Percentiles rank a stretch among this genome's conserved stretches.
phyloP scores from a whole-genome alignment of 2,888 invertebrate species.

The Aporophyla lueneburgensis region DNA sequence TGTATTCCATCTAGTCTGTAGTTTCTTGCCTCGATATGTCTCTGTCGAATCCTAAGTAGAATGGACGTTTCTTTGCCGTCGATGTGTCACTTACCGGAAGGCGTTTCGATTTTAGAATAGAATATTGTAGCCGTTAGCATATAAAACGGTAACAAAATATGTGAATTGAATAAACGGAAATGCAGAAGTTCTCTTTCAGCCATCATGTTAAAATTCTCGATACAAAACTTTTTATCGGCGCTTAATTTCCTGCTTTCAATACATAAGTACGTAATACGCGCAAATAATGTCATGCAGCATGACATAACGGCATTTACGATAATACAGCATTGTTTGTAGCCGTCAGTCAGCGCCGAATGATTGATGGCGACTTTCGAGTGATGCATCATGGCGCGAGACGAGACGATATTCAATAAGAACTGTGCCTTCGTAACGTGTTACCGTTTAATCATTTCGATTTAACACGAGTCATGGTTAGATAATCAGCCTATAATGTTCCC shows the following conservation, averaged over 20 bases:
- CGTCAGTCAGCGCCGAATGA: slow-evolving; percentile 64
- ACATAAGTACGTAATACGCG: slow-evolving; percentile 48
- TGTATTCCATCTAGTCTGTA: slow-evolving; percentile 33
- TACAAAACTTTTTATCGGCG: slow-evolving; percentile 40
- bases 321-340: slow-evolving; percentile 69
- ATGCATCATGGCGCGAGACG: slow-evolving; percentile 60
- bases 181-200: slow-evolving; percentile 32
- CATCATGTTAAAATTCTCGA: slow-evolving; percentile 24
- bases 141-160: slow-evolving; percentile 28
- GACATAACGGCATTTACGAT: slow-evolving; percentile 70
- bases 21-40: slow-evolving; percentile 45
- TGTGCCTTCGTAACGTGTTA: slow-evolving; percentile 36
- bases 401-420: slow-evolving; percentile 63
- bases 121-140: slow-evolving; percentile 36
- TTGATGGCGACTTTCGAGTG: slow-evolving; percentile 70
- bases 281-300: slow-evolving; percentile 60
- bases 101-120: slow-evolving; percentile 32
- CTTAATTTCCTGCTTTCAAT: slow-evolving; percentile 62
- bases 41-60: slow-evolving; percentile 40
- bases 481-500: no score
- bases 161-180: slow-evolving; percentile 23
- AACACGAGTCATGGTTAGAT: slow-evolving; percentile 29
- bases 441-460: slow-evolving; percentile 40
- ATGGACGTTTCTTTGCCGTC: slow-evolving; percentile 35
- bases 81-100: slow-evolving; percentile 37